Evolutionary conservation across 2,797 vertebrate genomes (phyloP), one percentile per base, ranked within the genome.

Genomic region (Yasuhikotakia modesta): DNA sequence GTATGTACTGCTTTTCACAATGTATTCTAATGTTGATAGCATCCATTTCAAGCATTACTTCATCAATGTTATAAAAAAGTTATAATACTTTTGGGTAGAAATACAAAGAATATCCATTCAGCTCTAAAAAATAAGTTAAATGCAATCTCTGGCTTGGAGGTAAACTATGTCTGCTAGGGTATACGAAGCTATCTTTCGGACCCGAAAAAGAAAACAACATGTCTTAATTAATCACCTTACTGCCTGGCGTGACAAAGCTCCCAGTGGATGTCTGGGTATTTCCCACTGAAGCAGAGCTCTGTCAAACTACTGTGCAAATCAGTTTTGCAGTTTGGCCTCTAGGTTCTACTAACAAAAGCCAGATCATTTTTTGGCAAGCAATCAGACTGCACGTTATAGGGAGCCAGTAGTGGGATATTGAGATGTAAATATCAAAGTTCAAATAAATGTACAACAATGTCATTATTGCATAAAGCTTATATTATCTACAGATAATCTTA

Each of bases 401-500:
- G 39, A 77, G 19, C 24, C 53, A 8, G 68, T n/a, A 4, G 13
- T 55, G 63, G 46, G 21, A 64, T 45, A 48, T 45, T 65, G 35
- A 43, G 60, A 24, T 66, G n/a, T n/a, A n/a, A n/a, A n/a, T n/a
- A n/a, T n/a, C n/a, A n/a, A 70, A 75, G 72, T 70, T 75, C 66
- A 57, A 39, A 68, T 64, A 76, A 22, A 79, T 43, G 76, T 65
- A 24, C 52, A 58, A 11, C 68, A 45, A 48, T 50, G 30, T 63
- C 74, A 67, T 66, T 52, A 53, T 67, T 60, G 50, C 68, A 76
- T 57, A 76, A 32, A 72, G 48, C 22, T 39, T 0, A 32, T 16
- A 39, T 43, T 32, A 79, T 78, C 46, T 21, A n/a, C 21, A 43
- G 48, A 46, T 19, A 75, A 82, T 73, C 66, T 57, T 64, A 70